Percentiles rank a stretch among this genome's conserved stretches.
These are phyloP conservation scores for Brachirus orientalis DNA, from an alignment of 2,113 vertebrate genomes.

Conservation along the genomic window DNA sequence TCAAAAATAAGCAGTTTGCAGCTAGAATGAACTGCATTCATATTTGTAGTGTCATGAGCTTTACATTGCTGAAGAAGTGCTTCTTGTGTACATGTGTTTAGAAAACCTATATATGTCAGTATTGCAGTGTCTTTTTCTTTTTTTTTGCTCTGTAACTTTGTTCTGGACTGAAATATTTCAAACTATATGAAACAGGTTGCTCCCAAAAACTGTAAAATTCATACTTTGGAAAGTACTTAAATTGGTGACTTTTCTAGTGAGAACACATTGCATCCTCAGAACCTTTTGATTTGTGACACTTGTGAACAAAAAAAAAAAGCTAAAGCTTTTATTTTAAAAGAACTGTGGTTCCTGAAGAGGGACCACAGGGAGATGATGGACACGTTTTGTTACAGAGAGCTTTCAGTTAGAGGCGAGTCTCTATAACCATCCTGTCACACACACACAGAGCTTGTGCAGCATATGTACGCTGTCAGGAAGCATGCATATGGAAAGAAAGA, in stretches of 20 bases:
- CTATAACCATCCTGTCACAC: conserved; percentile 1
- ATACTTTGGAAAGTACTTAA: too few species aligned
- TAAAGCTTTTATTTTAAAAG: neutral
- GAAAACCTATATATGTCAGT: too few species aligned
- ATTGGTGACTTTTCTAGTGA: neutral
- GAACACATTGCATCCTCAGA: neutral
- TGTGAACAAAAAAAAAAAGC: neutral
- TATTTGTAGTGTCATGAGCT: neutral
- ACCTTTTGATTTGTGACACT: neutral
- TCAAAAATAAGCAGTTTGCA: neutral
- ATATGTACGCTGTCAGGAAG: conserved; percentile 2
- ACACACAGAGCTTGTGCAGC: neutral
- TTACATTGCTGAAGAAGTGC: neutral
- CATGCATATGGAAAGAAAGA: neutral
- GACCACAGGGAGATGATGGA: conserved; percentile 7
- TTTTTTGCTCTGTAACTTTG: neutral
- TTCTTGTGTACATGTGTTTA: too few species aligned
- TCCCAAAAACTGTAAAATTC: too few species aligned
- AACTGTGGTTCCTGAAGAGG: neutral
- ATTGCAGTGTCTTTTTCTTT: neutral
- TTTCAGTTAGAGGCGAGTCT: conserved; percentile 5
- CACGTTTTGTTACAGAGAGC: neutral
- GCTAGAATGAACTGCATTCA: neutral
- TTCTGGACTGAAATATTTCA: neutral
- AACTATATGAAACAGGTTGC: neutral